phyloP scores from a whole-genome alignment of 2,888 invertebrate genomes.

The Napeogenes inachia region DNA sequence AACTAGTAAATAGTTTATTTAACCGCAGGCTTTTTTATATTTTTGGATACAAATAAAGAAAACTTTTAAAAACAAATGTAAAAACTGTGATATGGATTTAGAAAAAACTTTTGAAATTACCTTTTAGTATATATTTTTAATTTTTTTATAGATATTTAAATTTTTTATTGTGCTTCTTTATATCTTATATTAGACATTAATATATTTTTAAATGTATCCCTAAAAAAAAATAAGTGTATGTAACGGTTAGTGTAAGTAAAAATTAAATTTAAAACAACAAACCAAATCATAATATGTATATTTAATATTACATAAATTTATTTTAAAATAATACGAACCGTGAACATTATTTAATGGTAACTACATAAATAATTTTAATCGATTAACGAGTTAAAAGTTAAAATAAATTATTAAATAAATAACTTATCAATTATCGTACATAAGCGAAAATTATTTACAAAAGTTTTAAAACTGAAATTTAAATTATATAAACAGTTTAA shows the following conservation, averaged over 20 bases:
- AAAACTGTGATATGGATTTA: no score
- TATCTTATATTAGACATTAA: no score
- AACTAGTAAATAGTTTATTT: no score
- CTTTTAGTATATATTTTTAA: no score
- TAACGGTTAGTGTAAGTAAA: background rate
- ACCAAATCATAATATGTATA: slow-evolving; percentile 28
- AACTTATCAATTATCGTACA: slow-evolving; percentile 39
- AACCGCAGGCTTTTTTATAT: no score
- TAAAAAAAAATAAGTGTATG: background rate
- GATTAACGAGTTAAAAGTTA: slow-evolving; percentile 35
- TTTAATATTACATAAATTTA: slow-evolving; percentile 26
- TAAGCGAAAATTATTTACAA: slow-evolving; percentile 54
- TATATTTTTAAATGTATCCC: background rate
- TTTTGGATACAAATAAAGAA: no score
- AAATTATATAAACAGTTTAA: slow-evolving; percentile 6
- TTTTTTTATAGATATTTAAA: no score
- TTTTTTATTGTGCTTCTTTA: no score
- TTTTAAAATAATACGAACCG: slow-evolving; percentile 30
- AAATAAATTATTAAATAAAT: slow-evolving; percentile 55
- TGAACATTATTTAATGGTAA: slow-evolving; percentile 47
- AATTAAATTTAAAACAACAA: slow-evolving; percentile 17
- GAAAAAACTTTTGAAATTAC: no score
- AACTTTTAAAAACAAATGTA: no score
- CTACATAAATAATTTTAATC: slow-evolving; percentile 37
- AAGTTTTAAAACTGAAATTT: slow-evolving; percentile 31